Percentiles rank a stretch among this genome's conserved stretches.
These are phyloP conservation scores for Drymodes brunneopygia DNA, from an alignment of 2,113 vertebrate species.

Conservation along the genomic window DNA sequence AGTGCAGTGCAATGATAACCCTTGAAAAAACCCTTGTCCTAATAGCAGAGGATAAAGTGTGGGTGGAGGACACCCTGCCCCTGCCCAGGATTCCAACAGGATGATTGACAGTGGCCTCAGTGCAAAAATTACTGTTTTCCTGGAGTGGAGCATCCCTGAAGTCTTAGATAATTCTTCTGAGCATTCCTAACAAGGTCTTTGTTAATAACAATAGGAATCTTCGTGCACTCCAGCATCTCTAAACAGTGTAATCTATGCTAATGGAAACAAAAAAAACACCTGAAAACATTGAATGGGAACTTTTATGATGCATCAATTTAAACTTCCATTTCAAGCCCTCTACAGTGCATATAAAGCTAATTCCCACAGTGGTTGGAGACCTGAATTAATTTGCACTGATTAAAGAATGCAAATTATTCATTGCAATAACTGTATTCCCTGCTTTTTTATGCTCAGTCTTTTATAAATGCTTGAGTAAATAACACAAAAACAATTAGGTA, in stretches of 20 bases:
- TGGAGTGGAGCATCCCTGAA: neutral
- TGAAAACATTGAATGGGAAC: neutral
- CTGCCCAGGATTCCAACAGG: neutral
- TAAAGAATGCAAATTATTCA: constrained; percentile 13
- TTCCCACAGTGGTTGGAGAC: neutral
- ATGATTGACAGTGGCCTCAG: neutral
- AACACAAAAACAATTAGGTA: neutral
- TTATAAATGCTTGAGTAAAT: constrained; percentile 6
- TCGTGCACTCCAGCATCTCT: neutral
- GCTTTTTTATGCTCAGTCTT: neutral
- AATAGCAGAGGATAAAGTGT: neutral
- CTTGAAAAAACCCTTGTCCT: neutral
- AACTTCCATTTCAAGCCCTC: neutral
- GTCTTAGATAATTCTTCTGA: neutral
- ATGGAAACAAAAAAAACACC: neutral
- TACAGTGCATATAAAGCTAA: neutral
- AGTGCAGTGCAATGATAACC: neutral
- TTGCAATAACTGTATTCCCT: neutral
- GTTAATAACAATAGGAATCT: neutral
- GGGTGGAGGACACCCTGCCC: neutral
- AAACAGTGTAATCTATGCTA: neutral
- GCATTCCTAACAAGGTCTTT: neutral
- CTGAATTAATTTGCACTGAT: constrained; percentile 18
- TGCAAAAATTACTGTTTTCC: neutral
- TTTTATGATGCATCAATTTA: neutral